Conservation (phyloP, 2,113 vertebrate species). For the Corydoras maculifer region DNA sequence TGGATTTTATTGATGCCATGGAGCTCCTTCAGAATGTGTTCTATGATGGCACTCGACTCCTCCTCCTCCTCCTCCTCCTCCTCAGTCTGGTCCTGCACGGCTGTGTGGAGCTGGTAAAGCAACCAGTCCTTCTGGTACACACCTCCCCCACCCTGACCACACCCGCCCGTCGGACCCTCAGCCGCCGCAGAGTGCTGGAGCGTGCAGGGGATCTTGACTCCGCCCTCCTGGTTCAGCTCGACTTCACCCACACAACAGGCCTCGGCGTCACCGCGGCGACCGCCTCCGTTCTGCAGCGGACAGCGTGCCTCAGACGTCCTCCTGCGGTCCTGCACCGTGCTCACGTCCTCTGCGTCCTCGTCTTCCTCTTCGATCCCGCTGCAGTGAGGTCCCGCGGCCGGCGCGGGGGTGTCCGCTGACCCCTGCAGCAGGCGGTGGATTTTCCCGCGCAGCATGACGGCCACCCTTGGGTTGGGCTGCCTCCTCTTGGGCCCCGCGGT, state of each 20-base stretch:
- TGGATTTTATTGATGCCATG: slow-evolving; percentile 94
- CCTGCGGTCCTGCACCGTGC: slow-evolving; percentile 40
- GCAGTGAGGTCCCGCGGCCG: slow-evolving; percentile 62
- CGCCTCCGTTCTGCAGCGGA: slow-evolving; percentile 50
- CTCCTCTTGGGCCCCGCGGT: slow-evolving; percentile 63
- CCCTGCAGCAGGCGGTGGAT: slow-evolving; percentile 84
- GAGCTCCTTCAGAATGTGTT: slow-evolving; percentile 90
- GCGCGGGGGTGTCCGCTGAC: slow-evolving; percentile 64
- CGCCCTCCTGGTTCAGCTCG: slow-evolving; percentile 70
- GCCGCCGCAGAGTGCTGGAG: slow-evolving; percentile 57
- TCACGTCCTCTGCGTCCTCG: slow-evolving; percentile 40
- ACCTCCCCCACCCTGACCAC: too few species aligned
- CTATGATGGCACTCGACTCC: slow-evolving; percentile 71
- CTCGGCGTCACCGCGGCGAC: slow-evolving; percentile 37
- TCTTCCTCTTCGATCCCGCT: slow-evolving; percentile 67
- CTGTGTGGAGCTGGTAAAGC: slow-evolving; percentile 47
- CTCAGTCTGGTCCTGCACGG: slow-evolving; percentile 42
- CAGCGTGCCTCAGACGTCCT: slow-evolving; percentile 36
- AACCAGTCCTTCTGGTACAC: too few species aligned
- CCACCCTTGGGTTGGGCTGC: slow-evolving; percentile 67
- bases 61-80: slow-evolving; percentile 62
- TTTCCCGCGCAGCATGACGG: slow-evolving; percentile 69
- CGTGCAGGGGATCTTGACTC: slow-evolving; percentile 67
- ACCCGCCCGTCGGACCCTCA: slow-evolving; percentile 35
- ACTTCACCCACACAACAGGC: slow-evolving; percentile 65